Base-by-base conservation (phyloP, 2,113 vertebrate genomes). In the Eupsittula cactorum region DNA sequence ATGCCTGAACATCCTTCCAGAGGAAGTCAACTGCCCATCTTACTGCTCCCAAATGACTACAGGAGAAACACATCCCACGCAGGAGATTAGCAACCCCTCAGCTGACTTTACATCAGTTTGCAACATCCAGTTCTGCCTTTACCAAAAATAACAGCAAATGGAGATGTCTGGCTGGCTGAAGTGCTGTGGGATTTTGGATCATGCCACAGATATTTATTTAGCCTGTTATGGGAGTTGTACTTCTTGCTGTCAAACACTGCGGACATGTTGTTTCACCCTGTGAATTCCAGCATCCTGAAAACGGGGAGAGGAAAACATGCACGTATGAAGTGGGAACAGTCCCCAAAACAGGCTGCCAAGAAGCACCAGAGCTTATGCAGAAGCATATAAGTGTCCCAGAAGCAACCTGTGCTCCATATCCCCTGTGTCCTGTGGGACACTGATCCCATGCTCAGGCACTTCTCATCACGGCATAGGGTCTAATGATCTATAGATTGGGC, bases 11-110 rank as follows among this genome's bases (percentile, higher is more conserved):
- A 95, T 95, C 91, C 90, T 94, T 92, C 89, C 77, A 92, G 88
- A 96, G 96, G 95, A 97, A 97, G 83, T 82, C 71, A 94, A 94
- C 93, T 94, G 92, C 90, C 82, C 90, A 76, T 96, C 82, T 47
- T 24, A 93, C 84, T 76, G 92, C 73, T 96, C 88, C 90, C 93
- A 91, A 73, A 93, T 6, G 77, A 80, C 82, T 84, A 44, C 84
- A 92, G 84, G 52, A 97, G 95, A 95, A 95, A 95, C 77, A 94
- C 95, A 91, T 79, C 94, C 95, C 94, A 97, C 96, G 2, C 95
- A 91, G 80, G 88, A 97, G 92, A 97, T 95, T 84, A 97, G 93
- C 96, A 96, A 70, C 57, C 83, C 74, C 93, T 96, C 93, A 93
- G 93, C 92, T 96, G 95, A 96, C 94, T 93, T 80, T 10, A 91